These are phyloP conservation scores for Cliona cf. orientalis DNA, from an alignment of 37 sponge, comb jelly and placozoan genomes.

Conservation along the genomic window DNA sequence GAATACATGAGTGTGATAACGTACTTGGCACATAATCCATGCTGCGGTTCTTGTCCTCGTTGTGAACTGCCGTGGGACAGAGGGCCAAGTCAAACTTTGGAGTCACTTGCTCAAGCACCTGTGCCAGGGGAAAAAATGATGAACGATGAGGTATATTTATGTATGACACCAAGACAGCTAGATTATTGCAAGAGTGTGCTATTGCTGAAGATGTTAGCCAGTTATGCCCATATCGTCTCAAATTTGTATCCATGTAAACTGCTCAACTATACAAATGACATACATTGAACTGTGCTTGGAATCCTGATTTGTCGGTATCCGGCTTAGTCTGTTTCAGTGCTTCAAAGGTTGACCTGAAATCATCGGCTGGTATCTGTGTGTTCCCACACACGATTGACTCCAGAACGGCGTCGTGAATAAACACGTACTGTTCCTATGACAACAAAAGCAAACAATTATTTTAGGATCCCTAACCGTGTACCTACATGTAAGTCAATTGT, in stretches of 20 bases:
- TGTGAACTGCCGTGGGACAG: background rate
- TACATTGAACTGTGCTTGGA: conserved; percentile 16
- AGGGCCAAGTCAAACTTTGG: conserved; percentile 18
- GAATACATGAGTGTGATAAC: background rate
- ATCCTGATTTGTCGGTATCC: background rate
- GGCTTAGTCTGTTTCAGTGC: conserved; percentile 11
- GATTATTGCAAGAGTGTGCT: background rate
- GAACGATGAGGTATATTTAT: too few species aligned
- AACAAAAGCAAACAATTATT: too few species aligned
- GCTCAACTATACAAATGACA: too few species aligned
- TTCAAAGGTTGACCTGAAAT: background rate
- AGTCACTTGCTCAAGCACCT: conserved; percentile 41
- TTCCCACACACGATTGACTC: conserved; percentile 48
- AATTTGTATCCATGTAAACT: too few species aligned
- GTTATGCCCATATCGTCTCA: too few species aligned
- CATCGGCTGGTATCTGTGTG: conserved; percentile 25
- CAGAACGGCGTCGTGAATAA: conserved; percentile 63
- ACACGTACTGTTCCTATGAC: conserved; percentile 58
- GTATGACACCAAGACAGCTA: background rate
- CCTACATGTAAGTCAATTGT: too few species aligned
- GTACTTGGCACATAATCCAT: conserved; percentile 47
- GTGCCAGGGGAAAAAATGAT: too few species aligned
- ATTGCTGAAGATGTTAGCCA: background rate
- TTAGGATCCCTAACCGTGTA: too few species aligned
- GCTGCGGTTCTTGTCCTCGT: conserved; percentile 37